These are phyloP conservation scores for Drosophila kambysellisi DNA, from an alignment of 2,888 invertebrate genomes.

Conservation along the genomic window DNA sequence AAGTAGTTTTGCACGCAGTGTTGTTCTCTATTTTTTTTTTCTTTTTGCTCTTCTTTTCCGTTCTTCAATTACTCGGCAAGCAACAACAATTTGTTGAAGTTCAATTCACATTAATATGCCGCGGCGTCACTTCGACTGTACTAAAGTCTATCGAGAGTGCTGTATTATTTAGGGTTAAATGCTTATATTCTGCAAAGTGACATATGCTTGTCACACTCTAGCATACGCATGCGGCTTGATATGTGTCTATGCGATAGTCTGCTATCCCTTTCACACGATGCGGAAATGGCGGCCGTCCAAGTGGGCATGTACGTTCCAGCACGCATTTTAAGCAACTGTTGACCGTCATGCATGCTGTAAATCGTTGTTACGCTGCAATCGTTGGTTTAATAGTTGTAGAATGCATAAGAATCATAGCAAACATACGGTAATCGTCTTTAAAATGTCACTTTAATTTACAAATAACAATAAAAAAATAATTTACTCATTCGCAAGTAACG, in stretches of 20 bases:
- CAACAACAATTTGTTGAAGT: constrained; percentile 52
- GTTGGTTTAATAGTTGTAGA: neutral
- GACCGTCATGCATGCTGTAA: constrained; percentile 8
- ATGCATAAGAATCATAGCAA: neutral
- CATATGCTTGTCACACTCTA: constrained; percentile 35
- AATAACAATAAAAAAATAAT: neutral
- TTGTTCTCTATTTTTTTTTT: constrained; percentile 15
- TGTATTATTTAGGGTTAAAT: constrained; percentile 81
- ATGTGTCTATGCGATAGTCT: constrained; percentile 13
- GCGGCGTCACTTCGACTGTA: constrained; percentile 79
- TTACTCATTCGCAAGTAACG: neutral
- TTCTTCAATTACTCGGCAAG: constrained; percentile 28
- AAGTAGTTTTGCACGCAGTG: constrained; percentile 1
- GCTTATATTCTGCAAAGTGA: constrained; percentile 29
- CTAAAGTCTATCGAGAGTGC: constrained; percentile 71
- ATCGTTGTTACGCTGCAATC: too few relatives aligned
- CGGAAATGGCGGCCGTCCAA: constrained; percentile 68
- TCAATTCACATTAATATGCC: constrained; percentile 61
- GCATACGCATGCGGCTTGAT: constrained; percentile 22
- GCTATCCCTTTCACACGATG: constrained; percentile 46
- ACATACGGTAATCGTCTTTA: neutral
- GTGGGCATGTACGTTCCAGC: constrained; percentile 37
- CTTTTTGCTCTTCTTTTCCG: constrained; percentile 13
- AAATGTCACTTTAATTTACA: neutral
- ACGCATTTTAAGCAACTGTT: constrained; percentile 15